Evolutionary conservation across 2,113 vertebrate species (phyloP).

Genomic region (Sceloporus undulatus): DNA sequence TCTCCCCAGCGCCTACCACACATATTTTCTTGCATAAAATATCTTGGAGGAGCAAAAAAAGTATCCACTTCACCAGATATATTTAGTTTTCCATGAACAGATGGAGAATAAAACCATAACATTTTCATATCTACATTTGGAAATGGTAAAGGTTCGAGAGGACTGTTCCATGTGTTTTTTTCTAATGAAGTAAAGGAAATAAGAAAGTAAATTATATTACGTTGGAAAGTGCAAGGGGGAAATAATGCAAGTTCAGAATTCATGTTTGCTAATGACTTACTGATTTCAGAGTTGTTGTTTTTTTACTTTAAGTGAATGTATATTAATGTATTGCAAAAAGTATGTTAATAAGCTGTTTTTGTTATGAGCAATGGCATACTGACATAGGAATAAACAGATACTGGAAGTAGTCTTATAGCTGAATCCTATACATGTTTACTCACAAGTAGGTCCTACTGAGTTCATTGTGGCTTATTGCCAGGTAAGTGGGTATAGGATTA

Average conservation of each 20-base stretch:
- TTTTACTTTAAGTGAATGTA: slow-evolving; percentile 46
- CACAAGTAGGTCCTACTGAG: not conserved
- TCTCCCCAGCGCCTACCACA: not conserved
- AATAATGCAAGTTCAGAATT: not conserved
- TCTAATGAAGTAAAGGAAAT: not conserved
- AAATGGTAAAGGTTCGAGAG: not conserved
- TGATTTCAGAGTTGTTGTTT: slow-evolving; percentile 43
- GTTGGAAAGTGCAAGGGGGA: not conserved
- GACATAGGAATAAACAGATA: slow-evolving; percentile 8
- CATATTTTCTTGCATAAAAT: not conserved
- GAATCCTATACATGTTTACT: not conserved
- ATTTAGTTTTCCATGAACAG: not conserved
- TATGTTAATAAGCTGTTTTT: slow-evolving; percentile 14
- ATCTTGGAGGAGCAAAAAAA: not conserved
- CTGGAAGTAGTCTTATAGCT: not conserved
- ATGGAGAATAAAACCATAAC: not conserved
- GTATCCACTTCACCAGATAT: not conserved
- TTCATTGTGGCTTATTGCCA: not conserved
- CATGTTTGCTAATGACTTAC: not conserved
- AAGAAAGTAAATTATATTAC: not conserved
- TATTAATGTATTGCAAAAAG: slow-evolving; percentile 53
- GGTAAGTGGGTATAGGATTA: not conserved
- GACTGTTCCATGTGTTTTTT: not conserved
- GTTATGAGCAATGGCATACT: not conserved
- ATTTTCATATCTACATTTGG: not conserved